phyloP scores from a whole-genome alignment of 1,140 invertebrate species.

The Brachionus asplanchnoidis region DNA sequence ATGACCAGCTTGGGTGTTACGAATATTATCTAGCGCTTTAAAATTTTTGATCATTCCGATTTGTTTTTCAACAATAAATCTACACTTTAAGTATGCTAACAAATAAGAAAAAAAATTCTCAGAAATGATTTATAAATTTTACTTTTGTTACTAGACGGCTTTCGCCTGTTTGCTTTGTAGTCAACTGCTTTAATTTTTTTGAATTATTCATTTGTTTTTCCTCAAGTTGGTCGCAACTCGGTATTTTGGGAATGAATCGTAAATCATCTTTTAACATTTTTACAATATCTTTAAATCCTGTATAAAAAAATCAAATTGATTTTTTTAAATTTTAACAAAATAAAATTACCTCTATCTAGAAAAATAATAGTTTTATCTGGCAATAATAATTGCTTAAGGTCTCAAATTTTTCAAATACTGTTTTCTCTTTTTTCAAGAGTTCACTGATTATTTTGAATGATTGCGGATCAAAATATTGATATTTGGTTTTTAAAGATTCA shows the following conservation, averaged over 20 bases:
- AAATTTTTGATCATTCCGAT: neutral
- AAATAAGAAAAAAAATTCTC: neutral
- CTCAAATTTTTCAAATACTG: slow-evolving; percentile 15
- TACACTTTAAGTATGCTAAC: neutral
- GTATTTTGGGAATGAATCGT: neutral
- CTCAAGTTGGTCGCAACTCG: slow-evolving; percentile 22
- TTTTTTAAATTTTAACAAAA: slow-evolving; percentile 22
- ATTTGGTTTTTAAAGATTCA: slow-evolving; percentile 20
- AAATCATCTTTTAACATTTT: neutral
- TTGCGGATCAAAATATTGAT: slow-evolving; percentile 10
- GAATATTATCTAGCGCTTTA: slow-evolving; percentile 4
- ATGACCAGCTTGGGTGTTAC: slow-evolving; percentile 26
- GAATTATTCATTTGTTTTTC: slow-evolving; percentile 13
- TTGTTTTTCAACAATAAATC: slow-evolving; percentile 23
- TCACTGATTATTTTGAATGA: slow-evolving; percentile 18
- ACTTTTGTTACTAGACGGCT: neutral
- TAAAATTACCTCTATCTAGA: slow-evolving; percentile 26
- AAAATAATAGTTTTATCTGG: slow-evolving; percentile 12
- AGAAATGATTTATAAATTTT: neutral
- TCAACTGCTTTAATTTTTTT: slow-evolving; percentile 12
- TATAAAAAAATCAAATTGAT: slow-evolving; percentile 3
- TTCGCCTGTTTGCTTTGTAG: neutral
- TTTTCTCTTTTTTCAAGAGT: neutral
- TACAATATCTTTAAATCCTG: slow-evolving; percentile 22
- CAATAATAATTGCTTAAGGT: slow-evolving; percentile 12